These are phyloP conservation scores for Apodemia zela DNA, from an alignment of 2,888 invertebrate genomes.

Conservation along the genomic window DNA sequence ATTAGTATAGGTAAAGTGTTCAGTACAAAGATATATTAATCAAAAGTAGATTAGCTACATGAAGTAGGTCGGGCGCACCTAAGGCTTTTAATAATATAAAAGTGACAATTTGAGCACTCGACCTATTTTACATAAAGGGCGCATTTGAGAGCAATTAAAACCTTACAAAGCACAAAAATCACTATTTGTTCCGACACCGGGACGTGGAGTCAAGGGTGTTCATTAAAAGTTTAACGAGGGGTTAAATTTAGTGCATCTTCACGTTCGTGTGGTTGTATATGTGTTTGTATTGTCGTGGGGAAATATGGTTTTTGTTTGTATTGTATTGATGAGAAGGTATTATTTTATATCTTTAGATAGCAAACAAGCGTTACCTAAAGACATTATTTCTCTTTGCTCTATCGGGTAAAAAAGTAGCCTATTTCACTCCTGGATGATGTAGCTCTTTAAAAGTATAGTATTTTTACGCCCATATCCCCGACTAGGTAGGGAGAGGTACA, in stretches of 20 bases:
- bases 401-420: too few species aligned
- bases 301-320: too few species aligned
- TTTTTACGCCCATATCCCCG: too few species aligned
- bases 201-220: background rate
- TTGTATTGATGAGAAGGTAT: too few species aligned
- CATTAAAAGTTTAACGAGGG: slow-evolving; percentile 15
- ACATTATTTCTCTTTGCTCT: too few species aligned
- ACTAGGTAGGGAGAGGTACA: too few species aligned
- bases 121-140: slow-evolving; percentile 17
- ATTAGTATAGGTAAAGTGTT: background rate
- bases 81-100: slow-evolving; percentile 13
- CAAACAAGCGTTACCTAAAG: too few species aligned
- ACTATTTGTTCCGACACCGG: slow-evolving; percentile 13
- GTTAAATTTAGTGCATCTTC: slow-evolving; percentile 9
- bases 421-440: too few species aligned
- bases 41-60: slow-evolving; percentile 14
- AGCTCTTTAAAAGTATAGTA: too few species aligned
- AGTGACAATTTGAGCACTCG: slow-evolving; percentile 12
- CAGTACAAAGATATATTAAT: slow-evolving; percentile 8
- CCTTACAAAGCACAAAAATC: slow-evolving; percentile 16
- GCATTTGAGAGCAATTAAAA: slow-evolving; percentile 13
- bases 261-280: background rate
- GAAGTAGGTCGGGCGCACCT: slow-evolving; percentile 16
- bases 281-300: background rate
- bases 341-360: too few species aligned